phyloP scores from a whole-genome alignment of 2,888 invertebrate genomes.

The Fragum fragum region DNA sequence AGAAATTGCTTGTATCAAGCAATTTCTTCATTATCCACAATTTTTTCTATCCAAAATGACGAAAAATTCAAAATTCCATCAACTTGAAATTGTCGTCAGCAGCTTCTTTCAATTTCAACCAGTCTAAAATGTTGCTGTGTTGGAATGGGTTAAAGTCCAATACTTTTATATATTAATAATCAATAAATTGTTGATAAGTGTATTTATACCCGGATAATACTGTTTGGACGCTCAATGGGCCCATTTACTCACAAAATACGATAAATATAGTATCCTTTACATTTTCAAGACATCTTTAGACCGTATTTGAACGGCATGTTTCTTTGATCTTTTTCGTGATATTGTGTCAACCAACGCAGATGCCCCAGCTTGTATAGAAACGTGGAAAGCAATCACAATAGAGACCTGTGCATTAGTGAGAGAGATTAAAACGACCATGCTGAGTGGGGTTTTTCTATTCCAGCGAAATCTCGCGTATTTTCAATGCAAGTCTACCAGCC shows the following conservation, averaged over 20 bases:
- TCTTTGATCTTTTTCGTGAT: slow-evolving; percentile 34
- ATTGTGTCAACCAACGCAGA: slow-evolving; percentile 64
- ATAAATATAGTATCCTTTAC: slow-evolving; percentile 76
- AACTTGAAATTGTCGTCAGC: too few relatives aligned
- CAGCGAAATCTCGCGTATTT: slow-evolving; percentile 1
- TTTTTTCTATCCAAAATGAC: too few relatives aligned
- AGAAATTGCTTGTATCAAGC: too few relatives aligned
- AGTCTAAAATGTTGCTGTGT: too few relatives aligned
- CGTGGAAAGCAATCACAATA: slow-evolving; percentile 31
- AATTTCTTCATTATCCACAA: too few relatives aligned
- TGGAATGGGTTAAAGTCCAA: background rate
- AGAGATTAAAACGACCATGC: slow-evolving; percentile 26
- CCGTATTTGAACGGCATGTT: slow-evolving; percentile 15
- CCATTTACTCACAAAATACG: slow-evolving; percentile 67
- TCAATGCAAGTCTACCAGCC: slow-evolving; percentile 1
- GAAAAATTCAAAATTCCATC: too few relatives aligned
- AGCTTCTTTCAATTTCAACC: too few relatives aligned
- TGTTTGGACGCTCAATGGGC: slow-evolving; percentile 54
- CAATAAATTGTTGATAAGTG: slow-evolving; percentile 28
- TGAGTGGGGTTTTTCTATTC: background rate
- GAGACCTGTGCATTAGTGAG: slow-evolving; percentile 21
- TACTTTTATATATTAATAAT: slow-evolving; percentile 22
- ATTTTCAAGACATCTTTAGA: slow-evolving; percentile 29
- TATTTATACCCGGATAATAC: slow-evolving; percentile 19
- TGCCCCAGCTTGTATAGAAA: slow-evolving; percentile 59